Base-by-base conservation (phyloP, 2,113 vertebrate species). In the Chrysochloris asiatica region DNA sequence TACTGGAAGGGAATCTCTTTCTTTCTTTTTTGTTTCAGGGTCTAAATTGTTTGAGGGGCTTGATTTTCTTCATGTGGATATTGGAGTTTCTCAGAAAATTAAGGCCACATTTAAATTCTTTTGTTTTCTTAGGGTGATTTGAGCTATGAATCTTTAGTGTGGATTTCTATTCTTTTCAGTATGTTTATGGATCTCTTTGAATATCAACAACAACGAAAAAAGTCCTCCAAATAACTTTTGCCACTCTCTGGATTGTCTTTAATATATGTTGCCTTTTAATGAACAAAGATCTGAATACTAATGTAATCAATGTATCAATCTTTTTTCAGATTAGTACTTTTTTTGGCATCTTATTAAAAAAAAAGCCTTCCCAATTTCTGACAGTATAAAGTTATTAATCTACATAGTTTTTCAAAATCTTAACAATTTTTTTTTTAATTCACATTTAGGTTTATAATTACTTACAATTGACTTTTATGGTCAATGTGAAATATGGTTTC, bases 41-140 rank as follows among this genome's bases (percentile, higher is more conserved):
- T 86, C 77, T 83, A 73, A 77, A 67, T 13, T 52, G 1, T 87
- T 92, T 63, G 28, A 28, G 73, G 8, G 2, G 43, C 38, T 86
- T 91, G 28, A n/a, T 76, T 80, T 92, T 92, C 41, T 93, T 94
- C n/a, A 50, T 12, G 22, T 47, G 24, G 65, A 56, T 52, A 91
- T 82, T 92, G 5, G 73, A 78, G 45, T 88, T 78, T 84, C 86
- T 92, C 52, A 88, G 79, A 73, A 80, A 93, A 88, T 79, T 63
- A 91, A 50, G 30, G 33, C 54, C 65, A 38, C 4, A 38, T 28
- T 84, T 38, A 83, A 52, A 41, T 41, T 92, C 69, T 69, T 83
- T 6, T 26, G 22, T 77, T 92, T 77, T 13, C 79, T 2, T 56
- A 30, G 6, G 30, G 21, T 12, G 26, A 52, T 65, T 54, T 81